A percentile compares a stretch with the other conserved stretches of the same genome.
Conservation (phyloP, 2,888 invertebrate species). For the Pogonocherus hispidulus region DNA sequence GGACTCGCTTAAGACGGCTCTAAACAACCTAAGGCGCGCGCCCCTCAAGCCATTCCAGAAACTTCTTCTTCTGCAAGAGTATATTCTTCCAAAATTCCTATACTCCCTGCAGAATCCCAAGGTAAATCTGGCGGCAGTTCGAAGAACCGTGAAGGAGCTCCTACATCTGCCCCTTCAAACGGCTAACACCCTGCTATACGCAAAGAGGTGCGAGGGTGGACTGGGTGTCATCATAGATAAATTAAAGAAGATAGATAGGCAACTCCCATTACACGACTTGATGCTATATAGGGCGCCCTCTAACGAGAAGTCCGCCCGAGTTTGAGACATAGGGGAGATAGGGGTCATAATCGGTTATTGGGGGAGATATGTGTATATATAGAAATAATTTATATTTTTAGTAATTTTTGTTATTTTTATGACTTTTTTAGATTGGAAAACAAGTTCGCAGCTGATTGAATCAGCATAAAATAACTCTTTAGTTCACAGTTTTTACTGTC, state of each 20-base stretch:
- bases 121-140: constrained; percentile 35
- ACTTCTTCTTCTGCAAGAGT: constrained; percentile 54
- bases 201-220: too few relatives aligned
- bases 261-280: constrained; percentile 1
- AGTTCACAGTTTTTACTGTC: too few relatives aligned
- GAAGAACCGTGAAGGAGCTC: constrained; percentile 50
- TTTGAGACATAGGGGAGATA: neutral
- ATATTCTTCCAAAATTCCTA: constrained; percentile 60
- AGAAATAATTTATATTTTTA: too few relatives aligned
- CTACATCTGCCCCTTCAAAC: constrained; percentile 70
- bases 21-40: constrained; percentile 54
- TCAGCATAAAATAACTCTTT: too few relatives aligned
- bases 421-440: too few relatives aligned
- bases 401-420: too few relatives aligned
- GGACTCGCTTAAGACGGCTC: constrained; percentile 44
- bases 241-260: neutral
- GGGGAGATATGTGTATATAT: too few relatives aligned
- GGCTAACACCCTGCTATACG: constrained; percentile 56
- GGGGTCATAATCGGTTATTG: neutral
- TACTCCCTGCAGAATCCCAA: constrained; percentile 61
- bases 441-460: too few relatives aligned
- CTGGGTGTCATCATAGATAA: neutral
- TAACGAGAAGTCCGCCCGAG: neutral
- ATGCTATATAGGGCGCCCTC: neutral
- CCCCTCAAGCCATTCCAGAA: constrained; percentile 66